Evolutionary conservation across 2,113 vertebrate species (phyloP).

Genomic region (Equus quagga): DNA sequence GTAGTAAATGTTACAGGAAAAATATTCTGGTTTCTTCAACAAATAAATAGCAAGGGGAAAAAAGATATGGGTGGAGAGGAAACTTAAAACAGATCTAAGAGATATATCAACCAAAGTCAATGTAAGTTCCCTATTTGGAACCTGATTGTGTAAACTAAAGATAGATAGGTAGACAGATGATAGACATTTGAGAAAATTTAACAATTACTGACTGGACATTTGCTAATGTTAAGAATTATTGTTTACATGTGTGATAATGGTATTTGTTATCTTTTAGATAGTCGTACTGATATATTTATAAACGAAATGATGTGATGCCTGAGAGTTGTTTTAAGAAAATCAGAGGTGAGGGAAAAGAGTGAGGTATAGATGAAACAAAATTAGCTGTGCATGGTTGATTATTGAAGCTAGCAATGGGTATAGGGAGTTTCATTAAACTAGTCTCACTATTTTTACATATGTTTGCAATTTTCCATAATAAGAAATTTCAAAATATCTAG

Average conservation of each 20-base stretch:
- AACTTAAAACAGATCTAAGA: background rate
- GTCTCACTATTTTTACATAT: background rate
- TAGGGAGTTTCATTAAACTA: background rate
- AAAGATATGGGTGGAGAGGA: background rate
- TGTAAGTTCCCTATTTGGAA: background rate
- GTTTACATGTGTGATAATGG: background rate
- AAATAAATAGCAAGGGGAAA: background rate
- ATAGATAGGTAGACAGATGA: background rate
- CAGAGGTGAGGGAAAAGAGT: background rate
- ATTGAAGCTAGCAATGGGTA: background rate
- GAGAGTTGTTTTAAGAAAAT: conserved; percentile 33
- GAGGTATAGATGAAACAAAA: background rate
- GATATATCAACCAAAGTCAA: background rate
- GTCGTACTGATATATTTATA: background rate
- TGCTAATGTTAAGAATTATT: background rate
- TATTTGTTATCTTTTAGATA: background rate
- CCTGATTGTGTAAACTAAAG: background rate
- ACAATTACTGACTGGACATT: background rate
- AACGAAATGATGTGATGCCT: background rate
- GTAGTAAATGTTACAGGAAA: background rate
- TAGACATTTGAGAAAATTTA: background rate
- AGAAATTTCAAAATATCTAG: background rate
- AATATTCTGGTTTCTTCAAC: background rate
- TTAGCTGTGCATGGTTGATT: background rate
- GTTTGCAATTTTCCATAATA: background rate